Evolutionary conservation across 2,797 vertebrate genomes (phyloP).

Genomic region (Astyanax mexicanus): DNA sequence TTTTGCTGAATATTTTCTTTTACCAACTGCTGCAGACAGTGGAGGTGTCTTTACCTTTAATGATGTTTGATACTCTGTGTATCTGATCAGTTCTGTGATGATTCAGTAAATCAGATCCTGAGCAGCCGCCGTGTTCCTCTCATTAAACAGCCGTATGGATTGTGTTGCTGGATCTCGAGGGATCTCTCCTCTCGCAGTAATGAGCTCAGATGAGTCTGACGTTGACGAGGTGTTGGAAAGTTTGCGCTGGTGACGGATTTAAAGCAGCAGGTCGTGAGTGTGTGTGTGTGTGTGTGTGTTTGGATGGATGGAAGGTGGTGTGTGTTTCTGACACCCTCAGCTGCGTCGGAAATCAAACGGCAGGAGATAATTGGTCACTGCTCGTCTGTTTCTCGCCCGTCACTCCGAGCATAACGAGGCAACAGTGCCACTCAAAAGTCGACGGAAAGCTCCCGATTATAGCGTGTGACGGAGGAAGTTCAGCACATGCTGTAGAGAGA

Average conservation of each 20-base stretch:
- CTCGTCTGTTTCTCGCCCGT: slow-evolving; percentile 42
- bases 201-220: slow-evolving; percentile 4
- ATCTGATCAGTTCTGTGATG: not conserved
- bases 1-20: no score
- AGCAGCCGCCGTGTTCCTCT: not conserved
- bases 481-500: slow-evolving; percentile 13
- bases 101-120: slow-evolving; percentile 29
- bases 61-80: no score
- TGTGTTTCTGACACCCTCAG: not conserved
- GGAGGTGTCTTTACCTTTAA: no score
- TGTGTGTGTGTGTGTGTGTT: not conserved
- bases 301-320: not conserved
- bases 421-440: slow-evolving; percentile 36
- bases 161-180: slow-evolving; percentile 5
- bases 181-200: slow-evolving; percentile 22
- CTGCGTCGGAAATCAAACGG: slow-evolving; percentile 44
- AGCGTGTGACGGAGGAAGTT: slow-evolving; percentile 43
- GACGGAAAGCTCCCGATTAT: slow-evolving; percentile 50
- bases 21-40: no score
- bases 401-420: slow-evolving; percentile 59
- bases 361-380: slow-evolving; percentile 54
- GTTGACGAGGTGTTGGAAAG: slow-evolving; percentile 25
- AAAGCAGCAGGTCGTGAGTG: not conserved
- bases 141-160: not conserved
- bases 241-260: not conserved